Base-by-base conservation (phyloP, 1,140 invertebrate species). In the Eueides isabella region DNA sequence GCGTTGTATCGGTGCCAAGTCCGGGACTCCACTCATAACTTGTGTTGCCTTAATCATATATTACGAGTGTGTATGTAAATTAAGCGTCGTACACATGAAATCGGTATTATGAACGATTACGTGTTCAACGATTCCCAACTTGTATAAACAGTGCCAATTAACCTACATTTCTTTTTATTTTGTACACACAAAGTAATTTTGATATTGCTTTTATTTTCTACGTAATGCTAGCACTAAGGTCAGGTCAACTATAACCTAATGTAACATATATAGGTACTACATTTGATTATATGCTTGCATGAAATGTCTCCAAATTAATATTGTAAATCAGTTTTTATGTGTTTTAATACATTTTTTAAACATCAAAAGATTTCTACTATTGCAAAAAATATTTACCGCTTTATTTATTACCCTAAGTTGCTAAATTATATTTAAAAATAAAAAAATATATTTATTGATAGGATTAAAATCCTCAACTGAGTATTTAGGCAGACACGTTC, bases 161-260 rank as follows among this genome's bases (percentile, higher is more conserved):
- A 77, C 71, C 76, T 73, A 76, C 31, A 77, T 75, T 76, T 69
- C 41, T 30, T 33, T 70, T 61, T 61, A 68, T 35, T 41, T 48
- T 31, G 26, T 31, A 68, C 67, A 31, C 33, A 19, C 29, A 28
- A 31, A 61, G 19, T 33, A 68, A 68, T 68, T 61, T 68, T 67
- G 38, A 55, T 44, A 30, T 67, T 23, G 28, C 44, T 55, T 26
- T 55, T 55, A 11, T 26, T 19, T 55, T 55, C 19, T 55, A 48
- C 19, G 44, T 48, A 11, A 23, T 48, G 2, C 2, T 26, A 23
- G 9, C 16, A 4, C 7, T 23, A 55, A 55, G 19, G 44, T 23
- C 44, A 23, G 44, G 9, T 26, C 19, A 55, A 55, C 9, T 19
- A 55, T 55, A 23, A 9, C 5, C n/a, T 55, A 23, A 48, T 23